Evolutionary conservation across 2,888 invertebrate species (phyloP).

Genomic region (Andrena bucephala): DNA sequence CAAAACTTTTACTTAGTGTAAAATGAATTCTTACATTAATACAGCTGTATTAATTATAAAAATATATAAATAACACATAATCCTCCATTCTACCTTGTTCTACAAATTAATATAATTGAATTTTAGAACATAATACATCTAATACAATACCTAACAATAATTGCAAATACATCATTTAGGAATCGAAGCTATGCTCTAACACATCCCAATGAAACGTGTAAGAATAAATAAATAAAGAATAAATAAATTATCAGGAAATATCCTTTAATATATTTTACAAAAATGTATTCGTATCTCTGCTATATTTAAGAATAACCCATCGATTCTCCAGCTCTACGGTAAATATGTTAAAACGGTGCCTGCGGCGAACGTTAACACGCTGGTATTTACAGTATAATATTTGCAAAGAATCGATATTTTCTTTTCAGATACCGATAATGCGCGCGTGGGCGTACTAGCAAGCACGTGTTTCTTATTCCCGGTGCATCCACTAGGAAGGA

Average conservation of each 20-base stretch:
- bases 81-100: too few species aligned
- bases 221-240: too few species aligned
- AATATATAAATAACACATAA: too few species aligned
- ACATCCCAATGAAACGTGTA: too few species aligned
- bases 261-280: neutral
- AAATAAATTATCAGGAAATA: neutral
- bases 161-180: too few species aligned
- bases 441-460: conserved; percentile 49
- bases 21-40: too few species aligned
- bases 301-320: conserved; percentile 36
- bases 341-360: conserved; percentile 14
- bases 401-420: conserved; percentile 56
- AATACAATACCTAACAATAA: too few species aligned
- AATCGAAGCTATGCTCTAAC: too few species aligned
- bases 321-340: conserved; percentile 18
- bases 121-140: too few species aligned
- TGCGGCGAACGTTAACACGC: conserved; percentile 32
- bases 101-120: too few species aligned
- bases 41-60: too few species aligned
- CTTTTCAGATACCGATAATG: conserved; percentile 51
- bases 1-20: too few species aligned
- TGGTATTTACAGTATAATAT: conserved; percentile 50
- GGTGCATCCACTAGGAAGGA: conserved; percentile 69
- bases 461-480: conserved; percentile 72
- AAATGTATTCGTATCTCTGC: neutral